Percentiles rank a stretch among this genome's conserved stretches.
These are phyloP conservation scores for Theropithecus gelada DNA, from an alignment of 2,113 vertebrate species.

Conservation along the genomic window DNA sequence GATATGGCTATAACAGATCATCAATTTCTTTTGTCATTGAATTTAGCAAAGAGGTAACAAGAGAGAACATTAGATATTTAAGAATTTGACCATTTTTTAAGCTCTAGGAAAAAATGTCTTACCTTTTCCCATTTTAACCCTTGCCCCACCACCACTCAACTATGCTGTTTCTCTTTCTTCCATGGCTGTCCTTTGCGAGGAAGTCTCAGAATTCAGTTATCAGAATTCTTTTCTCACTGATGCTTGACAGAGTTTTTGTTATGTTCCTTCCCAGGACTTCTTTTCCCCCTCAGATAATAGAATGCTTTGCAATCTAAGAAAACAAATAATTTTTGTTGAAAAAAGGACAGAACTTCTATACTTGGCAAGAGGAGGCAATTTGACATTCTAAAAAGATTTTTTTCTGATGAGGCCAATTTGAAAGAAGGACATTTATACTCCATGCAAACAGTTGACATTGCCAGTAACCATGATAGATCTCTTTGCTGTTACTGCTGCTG, in stretches of 20 bases:
- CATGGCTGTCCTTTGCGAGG: not conserved
- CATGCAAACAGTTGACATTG: not conserved
- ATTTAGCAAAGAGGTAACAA: not conserved
- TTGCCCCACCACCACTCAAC: rapidly evolving
- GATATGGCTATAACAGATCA: not conserved
- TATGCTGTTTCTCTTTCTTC: not conserved
- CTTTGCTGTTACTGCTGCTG: not conserved
- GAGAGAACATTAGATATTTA: not conserved
- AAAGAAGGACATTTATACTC: not conserved
- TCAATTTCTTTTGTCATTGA: not conserved
- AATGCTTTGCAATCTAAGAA: constrained; percentile 31
- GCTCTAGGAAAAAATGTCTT: not conserved
- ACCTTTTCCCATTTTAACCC: not conserved
- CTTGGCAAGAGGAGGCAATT: constrained; percentile 28
- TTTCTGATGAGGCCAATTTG: not conserved
- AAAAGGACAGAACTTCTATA: constrained; percentile 36
- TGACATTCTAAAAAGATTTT: constrained; percentile 11
- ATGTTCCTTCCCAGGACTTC: not conserved
- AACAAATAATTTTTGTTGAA: not conserved
- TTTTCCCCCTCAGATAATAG: not conserved
- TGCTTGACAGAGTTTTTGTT: not conserved
- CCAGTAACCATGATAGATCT: not conserved
- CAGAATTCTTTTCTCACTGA: not conserved
- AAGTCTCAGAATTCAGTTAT: not conserved
- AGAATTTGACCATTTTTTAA: not conserved